Percentiles rank a stretch among this genome's conserved stretches.
Conservation (phyloP, 64 coral and sea anemone species). For the Porites lutea region DNA sequence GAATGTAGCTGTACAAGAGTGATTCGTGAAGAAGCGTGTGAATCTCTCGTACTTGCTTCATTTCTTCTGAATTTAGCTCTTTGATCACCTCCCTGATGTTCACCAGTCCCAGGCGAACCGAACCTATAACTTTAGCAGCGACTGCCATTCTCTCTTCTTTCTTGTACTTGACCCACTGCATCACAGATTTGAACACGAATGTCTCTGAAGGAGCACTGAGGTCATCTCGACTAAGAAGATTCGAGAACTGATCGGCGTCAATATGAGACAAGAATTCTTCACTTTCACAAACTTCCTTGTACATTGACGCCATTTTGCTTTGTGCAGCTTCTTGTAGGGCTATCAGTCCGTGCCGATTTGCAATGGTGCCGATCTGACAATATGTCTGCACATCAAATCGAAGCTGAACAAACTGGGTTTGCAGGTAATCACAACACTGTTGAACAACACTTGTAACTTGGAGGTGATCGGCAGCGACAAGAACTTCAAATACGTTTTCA, state of each 20-base stretch:
- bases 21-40: neutral
- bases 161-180: slow-evolving; percentile 9
- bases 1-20: neutral
- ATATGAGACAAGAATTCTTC: slow-evolving; percentile 14
- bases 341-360: neutral
- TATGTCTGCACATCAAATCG: neutral
- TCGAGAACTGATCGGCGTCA: neutral
- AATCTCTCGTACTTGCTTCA: neutral
- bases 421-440: slow-evolving; percentile 2
- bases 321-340: neutral
- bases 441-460: slow-evolving; percentile 21
- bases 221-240: slow-evolving; percentile 16
- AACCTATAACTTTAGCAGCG: neutral
- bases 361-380: neutral
- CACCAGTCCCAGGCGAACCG: neutral
- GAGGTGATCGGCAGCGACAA: neutral
- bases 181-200: slow-evolving; percentile 12
- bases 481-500: neutral
- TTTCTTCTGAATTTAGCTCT: slow-evolving; percentile 18
- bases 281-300: slow-evolving; percentile 30
- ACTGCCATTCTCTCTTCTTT: slow-evolving; percentile 12
- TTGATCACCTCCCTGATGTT: neutral
- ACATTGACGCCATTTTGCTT: slow-evolving; percentile 9
- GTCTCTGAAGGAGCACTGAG: slow-evolving; percentile 1
- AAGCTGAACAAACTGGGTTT: neutral